phyloP scores from a whole-genome alignment of 1,140 invertebrate genomes.

The Anadara kagoshimensis region DNA sequence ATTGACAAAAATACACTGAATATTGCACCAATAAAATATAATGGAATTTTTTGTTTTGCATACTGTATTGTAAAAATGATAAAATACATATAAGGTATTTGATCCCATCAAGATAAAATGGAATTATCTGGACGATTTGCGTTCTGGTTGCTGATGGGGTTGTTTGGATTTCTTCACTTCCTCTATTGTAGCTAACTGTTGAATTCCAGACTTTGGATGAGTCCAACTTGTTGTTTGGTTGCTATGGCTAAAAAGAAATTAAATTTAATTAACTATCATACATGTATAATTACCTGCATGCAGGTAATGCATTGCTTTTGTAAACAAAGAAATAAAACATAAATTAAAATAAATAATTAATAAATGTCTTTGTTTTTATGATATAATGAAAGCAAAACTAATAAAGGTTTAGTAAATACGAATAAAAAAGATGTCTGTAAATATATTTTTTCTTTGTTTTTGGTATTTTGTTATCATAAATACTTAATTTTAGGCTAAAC shows the following conservation, averaged over 20 bases:
- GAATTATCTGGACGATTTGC: no score
- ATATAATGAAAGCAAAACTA: neutral
- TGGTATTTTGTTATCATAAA: neutral
- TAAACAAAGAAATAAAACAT: neutral
- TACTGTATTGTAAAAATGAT: no score
- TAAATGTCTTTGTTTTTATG: neutral
- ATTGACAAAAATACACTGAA: no score
- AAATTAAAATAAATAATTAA: neutral
- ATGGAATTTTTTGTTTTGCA: no score
- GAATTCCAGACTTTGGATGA: slow-evolving; percentile 62
- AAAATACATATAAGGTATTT: no score
- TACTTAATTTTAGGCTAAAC: neutral
- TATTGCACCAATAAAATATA: no score
- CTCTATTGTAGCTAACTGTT: slow-evolving; percentile 43
- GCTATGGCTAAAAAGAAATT: slow-evolving; percentile 55
- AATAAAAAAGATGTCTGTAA: no score
- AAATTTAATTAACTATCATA: neutral
- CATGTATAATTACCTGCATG: no score
- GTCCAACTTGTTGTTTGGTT: slow-evolving; percentile 66
- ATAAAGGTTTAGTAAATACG: no score
- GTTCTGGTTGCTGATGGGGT: no score
- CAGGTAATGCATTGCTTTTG: neutral
- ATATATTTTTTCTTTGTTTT: no score
- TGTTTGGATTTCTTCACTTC: slow-evolving; percentile 18
- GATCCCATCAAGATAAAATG: no score